A percentile compares a stretch with the other conserved stretches of the same genome.
Conservation (phyloP, 2,797 vertebrate genomes). For the Sebastes paucispinis region DNA sequence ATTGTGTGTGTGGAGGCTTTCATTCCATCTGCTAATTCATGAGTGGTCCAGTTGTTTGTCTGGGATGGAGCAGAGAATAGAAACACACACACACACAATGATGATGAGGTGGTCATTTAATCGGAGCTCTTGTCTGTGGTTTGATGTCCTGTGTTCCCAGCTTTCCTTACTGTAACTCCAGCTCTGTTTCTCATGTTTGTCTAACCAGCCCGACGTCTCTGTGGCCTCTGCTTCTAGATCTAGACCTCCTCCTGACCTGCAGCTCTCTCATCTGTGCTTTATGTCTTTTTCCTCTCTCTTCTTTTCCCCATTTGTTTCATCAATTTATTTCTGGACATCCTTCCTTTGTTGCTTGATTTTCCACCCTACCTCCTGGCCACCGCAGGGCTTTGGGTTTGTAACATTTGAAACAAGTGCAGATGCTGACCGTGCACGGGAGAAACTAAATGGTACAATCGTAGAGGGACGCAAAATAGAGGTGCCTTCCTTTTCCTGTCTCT, state of each 20-base stretch:
- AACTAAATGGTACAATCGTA: constrained; percentile 99
- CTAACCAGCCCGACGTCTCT: constrained; percentile 36
- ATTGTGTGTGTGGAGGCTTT: not conserved
- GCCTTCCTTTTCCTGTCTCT: constrained; percentile 62
- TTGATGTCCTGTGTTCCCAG: constrained; percentile 24
- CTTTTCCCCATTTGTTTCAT: constrained; percentile 10
- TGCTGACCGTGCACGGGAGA: constrained; percentile 96
- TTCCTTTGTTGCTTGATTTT: constrained; percentile 65
- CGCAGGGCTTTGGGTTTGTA: constrained; percentile 96
- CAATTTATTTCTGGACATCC: constrained; percentile 21
- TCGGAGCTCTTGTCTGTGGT: constrained; percentile 5
- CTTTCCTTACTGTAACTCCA: constrained; percentile 11
- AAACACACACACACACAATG: not conserved
- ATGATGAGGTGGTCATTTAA: not conserved
- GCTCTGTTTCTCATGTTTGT: constrained; percentile 34
- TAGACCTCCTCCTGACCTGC: constrained; percentile 36
- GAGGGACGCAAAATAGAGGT: constrained; percentile 99
- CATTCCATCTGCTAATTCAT: constrained; percentile 24
- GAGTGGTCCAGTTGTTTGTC: constrained; percentile 11
- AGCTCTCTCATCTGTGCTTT: constrained; percentile 57
- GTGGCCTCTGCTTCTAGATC: constrained; percentile 52
- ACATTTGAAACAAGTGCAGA: constrained; percentile 98
- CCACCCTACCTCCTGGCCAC: constrained; percentile 34
- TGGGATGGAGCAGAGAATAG: not conserved
- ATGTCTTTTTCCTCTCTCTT: constrained; percentile 51